These are phyloP conservation scores for Hetaerina titia DNA, from an alignment of 2,888 invertebrate species.

Conservation along the genomic window DNA sequence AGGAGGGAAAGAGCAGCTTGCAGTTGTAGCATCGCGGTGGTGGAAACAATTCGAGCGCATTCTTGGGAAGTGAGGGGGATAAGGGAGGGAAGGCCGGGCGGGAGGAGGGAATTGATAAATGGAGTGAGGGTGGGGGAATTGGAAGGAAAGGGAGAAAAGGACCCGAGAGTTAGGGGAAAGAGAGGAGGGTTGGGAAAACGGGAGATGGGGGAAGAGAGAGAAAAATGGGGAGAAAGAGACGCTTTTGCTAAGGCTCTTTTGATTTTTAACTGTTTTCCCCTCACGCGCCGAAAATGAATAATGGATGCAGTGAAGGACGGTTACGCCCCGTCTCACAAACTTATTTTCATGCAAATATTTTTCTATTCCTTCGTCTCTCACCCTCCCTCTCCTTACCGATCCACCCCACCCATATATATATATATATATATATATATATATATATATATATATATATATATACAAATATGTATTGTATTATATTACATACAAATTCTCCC, in stretches of 20 bases:
- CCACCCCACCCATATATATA: not conserved
- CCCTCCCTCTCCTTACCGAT: not conserved
- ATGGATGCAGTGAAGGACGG: slow-evolving; percentile 62
- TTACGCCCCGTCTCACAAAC: slow-evolving; percentile 65
- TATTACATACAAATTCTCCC: too few species aligned
- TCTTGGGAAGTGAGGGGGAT: not conserved
- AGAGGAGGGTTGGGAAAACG: not conserved
- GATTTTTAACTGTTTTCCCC: slow-evolving; percentile 67
- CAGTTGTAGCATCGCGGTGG: not conserved
- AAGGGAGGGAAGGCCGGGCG: not conserved
- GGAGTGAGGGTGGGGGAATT: not conserved
- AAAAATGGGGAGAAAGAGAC: slow-evolving; percentile 39
- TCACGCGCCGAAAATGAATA: slow-evolving; percentile 64
- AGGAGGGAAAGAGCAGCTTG: not conserved
- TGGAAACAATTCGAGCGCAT: slow-evolving; percentile 18
- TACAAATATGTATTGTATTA: not conserved
- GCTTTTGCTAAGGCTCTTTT: slow-evolving; percentile 54
- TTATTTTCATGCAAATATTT: slow-evolving; percentile 67
- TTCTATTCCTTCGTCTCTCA: slow-evolving; percentile 48
- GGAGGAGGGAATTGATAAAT: slow-evolving; percentile 36
- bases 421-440: too few species aligned
- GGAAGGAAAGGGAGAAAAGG: slow-evolving; percentile 16
- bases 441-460: not conserved
- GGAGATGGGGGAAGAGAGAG: not conserved
- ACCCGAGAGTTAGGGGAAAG: not conserved